Conservation (phyloP, 2,888 invertebrate genomes). For the Amiota communis region DNA sequence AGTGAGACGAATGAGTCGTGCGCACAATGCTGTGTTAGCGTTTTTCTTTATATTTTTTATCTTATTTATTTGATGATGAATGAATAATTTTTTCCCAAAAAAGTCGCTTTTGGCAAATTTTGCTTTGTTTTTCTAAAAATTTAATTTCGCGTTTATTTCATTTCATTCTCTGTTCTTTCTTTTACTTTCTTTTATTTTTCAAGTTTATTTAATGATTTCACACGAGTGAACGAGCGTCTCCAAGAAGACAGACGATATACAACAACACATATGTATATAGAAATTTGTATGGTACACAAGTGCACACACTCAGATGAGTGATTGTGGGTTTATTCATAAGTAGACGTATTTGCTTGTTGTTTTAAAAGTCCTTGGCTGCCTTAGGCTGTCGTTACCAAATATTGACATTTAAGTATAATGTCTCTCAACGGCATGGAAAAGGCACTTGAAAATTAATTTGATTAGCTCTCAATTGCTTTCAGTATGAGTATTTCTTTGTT, state of each 20-base stretch:
- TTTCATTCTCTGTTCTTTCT: neutral
- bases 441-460: conserved; percentile 58
- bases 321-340: too few relatives aligned
- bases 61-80: neutral
- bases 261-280: neutral
- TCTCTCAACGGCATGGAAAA: conserved; percentile 31
- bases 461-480: conserved; percentile 44
- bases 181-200: neutral
- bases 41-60: too few relatives aligned
- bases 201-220: conserved; percentile 24
- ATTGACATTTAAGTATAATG: conserved; percentile 63
- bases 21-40: too few relatives aligned
- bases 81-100: neutral
- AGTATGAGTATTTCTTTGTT: neutral
- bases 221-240: too few relatives aligned
- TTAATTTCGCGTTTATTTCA: conserved; percentile 1
- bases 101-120: neutral
- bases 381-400: conserved; percentile 40
- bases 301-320: too few relatives aligned
- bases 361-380: conserved; percentile 32
- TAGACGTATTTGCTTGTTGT: neutral
- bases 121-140: conserved; percentile 2
- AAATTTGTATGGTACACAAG: too few relatives aligned
- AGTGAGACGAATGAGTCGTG: too few relatives aligned
- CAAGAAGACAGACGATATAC: neutral